Percentiles rank a stretch among this genome's conserved stretches.
Evolutionary conservation across 2,888 invertebrate genomes (phyloP).

Genomic region (Iphiclides podalirius): DNA sequence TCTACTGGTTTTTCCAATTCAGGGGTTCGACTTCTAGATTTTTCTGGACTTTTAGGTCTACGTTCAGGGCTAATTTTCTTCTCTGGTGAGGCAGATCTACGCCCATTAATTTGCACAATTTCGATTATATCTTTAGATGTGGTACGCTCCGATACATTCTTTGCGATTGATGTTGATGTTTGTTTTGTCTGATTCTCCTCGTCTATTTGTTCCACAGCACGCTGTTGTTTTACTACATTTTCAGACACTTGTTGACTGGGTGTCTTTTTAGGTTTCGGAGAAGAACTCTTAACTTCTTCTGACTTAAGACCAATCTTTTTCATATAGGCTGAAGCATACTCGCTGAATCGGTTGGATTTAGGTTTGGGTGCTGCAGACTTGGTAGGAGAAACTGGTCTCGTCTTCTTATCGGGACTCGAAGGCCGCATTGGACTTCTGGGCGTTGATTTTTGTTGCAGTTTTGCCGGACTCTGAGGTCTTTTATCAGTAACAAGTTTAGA

Average conservation of each 20-base stretch:
- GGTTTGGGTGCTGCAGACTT: constrained; percentile 51
- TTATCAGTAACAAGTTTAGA: constrained; percentile 36
- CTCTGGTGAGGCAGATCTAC: constrained; percentile 57
- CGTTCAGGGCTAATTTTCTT: constrained; percentile 42
- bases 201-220: constrained; percentile 29
- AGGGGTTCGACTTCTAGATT: constrained; percentile 15
- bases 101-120: constrained; percentile 49
- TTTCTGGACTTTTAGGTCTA: constrained; percentile 18
- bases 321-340: constrained; percentile 74
- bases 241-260: constrained; percentile 40
- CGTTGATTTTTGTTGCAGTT: constrained; percentile 41
- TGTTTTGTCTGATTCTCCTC: constrained; percentile 42
- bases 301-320: constrained; percentile 65
- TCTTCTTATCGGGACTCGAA: constrained; percentile 64
- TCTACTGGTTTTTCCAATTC: neutral
- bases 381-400: constrained; percentile 56
- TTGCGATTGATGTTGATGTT: constrained; percentile 36
- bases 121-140: constrained; percentile 59
- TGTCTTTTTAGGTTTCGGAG: constrained; percentile 43
- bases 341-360: constrained; percentile 64
- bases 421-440: constrained; percentile 52
- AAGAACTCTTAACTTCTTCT: constrained; percentile 50
- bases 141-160: constrained; percentile 47
- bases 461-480: constrained; percentile 55
- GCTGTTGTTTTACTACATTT: constrained; percentile 24